phyloP scores from a whole-genome alignment of 2,888 invertebrate species.

The Lottia scabra region DNA sequence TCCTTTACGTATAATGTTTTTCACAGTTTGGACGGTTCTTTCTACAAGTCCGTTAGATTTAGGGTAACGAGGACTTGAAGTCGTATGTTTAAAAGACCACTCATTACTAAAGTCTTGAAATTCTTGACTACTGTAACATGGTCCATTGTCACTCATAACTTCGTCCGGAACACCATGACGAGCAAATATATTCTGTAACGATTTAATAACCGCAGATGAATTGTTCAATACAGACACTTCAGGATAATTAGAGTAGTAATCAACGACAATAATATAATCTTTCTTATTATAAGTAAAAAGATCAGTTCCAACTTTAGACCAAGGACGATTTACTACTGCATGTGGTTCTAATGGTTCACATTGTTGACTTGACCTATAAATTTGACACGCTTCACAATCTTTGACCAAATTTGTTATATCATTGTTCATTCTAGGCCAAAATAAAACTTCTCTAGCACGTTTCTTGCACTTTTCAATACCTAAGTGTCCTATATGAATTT shows the following conservation, averaged over 20 bases:
- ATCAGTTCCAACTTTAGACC: background rate
- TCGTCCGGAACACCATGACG: conserved; percentile 17
- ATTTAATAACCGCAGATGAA: too few species aligned
- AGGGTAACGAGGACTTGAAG: conserved; percentile 19
- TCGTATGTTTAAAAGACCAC: conserved; percentile 17
- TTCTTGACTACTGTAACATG: conserved; percentile 11
- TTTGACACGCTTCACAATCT: background rate
- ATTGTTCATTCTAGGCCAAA: too few species aligned
- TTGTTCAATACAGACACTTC: too few species aligned
- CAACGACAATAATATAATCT: conserved; percentile 10
- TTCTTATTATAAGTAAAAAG: background rate
- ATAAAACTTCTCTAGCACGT: too few species aligned
- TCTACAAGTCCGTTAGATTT: conserved; percentile 28
- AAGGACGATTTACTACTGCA: background rate
- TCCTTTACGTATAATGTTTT: conserved; percentile 24
- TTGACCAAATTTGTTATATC: background rate
- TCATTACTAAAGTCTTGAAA: conserved; percentile 18
- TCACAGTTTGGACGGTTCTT: conserved; percentile 22
- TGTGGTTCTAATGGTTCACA: background rate
- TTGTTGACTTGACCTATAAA: too few species aligned
- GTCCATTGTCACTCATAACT: conserved; percentile 19
- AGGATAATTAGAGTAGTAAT: conserved; percentile 9
- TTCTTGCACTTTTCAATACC: too few species aligned
- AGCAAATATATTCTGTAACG: conserved; percentile 11
- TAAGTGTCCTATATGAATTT: too few species aligned